Percentiles rank a stretch among this genome's conserved stretches.
Conservation (phyloP, 2,888 invertebrate genomes). For the Lasius fuliginosus region DNA sequence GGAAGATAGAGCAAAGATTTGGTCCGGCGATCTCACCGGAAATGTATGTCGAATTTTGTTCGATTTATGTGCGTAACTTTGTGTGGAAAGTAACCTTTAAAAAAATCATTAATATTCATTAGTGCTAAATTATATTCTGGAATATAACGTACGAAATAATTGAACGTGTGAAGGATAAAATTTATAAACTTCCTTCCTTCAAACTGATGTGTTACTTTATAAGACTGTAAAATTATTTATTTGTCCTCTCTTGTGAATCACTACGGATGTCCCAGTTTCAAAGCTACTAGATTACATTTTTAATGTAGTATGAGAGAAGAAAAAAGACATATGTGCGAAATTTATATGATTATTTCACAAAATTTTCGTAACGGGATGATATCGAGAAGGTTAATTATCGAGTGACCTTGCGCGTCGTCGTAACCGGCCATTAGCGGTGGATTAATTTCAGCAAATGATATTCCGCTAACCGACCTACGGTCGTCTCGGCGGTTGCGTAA, state of each 20-base stretch:
- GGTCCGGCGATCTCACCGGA: neutral
- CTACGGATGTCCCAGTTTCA: neutral
- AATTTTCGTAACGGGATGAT: neutral
- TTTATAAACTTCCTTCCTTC: neutral
- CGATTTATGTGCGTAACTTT: neutral
- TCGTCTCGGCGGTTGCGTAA: conserved; percentile 22
- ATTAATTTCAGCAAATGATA: conserved; percentile 44
- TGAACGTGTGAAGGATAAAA: neutral
- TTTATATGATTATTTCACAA: neutral
- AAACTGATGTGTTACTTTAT: neutral
- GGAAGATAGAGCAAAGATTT: neutral
- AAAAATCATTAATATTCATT: neutral
- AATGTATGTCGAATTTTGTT: neutral
- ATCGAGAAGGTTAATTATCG: conserved; percentile 2
- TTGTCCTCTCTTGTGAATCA: neutral
- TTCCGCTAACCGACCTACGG: conserved; percentile 15
- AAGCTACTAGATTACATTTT: neutral
- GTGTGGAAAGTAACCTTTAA: neutral
- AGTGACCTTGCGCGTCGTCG: conserved; percentile 10
- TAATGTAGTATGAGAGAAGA: neutral
- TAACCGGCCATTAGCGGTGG: conserved; percentile 27
- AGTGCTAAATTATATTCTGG: neutral
- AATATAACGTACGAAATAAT: neutral
- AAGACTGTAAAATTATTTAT: neutral
- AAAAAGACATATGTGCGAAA: neutral